Conservation (phyloP, 2,797 vertebrate genomes). For the Poecilia velifera region DNA sequence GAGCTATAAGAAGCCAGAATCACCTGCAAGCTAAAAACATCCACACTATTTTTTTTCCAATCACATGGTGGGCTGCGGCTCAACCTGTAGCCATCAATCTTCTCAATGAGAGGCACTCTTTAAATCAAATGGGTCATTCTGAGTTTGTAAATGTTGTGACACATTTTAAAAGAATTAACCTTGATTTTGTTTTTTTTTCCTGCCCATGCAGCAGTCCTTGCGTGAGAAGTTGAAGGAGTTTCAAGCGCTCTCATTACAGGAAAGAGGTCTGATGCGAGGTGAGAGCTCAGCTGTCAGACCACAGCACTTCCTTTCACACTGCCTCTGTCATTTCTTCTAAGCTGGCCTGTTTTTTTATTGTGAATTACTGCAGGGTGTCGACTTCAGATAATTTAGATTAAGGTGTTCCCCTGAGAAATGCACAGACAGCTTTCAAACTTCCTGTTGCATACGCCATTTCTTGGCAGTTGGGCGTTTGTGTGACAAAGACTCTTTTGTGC, state of each 20-base stretch:
- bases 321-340: conserved; percentile 2
- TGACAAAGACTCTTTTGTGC: conserved; percentile 19
- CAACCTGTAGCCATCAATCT: neutral
- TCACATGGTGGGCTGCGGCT: neutral
- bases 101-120: neutral
- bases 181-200: conserved; percentile 17
- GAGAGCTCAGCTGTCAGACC: conserved; percentile 78
- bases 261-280: conserved; percentile 88
- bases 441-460: conserved; percentile 27
- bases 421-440: conserved; percentile 31
- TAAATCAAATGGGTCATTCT: conserved; percentile 1
- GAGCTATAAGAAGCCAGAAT: neutral
- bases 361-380: conserved; percentile 8
- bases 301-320: conserved; percentile 69
- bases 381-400: conserved; percentile 21
- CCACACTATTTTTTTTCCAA: neutral
- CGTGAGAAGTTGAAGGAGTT: conserved; percentile 88
- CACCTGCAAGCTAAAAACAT: neutral
- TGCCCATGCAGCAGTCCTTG: conserved; percentile 83
- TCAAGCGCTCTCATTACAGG: conserved; percentile 85
- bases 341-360: neutral
- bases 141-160: conserved; percentile 1
- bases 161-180: conserved; percentile 6
- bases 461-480: conserved; percentile 15
- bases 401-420: conserved; percentile 53